Base-by-base conservation (phyloP, 2,888 invertebrate species). In the Napeogenes sylphis region DNA sequence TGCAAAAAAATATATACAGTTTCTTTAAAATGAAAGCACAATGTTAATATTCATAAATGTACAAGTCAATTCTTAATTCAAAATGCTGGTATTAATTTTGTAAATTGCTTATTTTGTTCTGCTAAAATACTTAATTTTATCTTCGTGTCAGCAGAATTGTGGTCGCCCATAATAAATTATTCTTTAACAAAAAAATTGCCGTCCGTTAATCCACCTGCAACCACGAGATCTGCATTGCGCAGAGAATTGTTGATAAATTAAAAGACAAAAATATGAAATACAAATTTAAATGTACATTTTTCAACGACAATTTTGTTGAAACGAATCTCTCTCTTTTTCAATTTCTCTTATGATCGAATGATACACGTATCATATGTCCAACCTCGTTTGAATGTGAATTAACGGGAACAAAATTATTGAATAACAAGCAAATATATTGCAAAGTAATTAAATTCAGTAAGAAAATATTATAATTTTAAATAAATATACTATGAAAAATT, bases 171-270 rank as follows among this genome's bases (percentile, higher is more conserved):
- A 61, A 63, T 67, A 67, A 64, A 64, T 64, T 59, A 62, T 67
- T 62, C 56, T 58, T 58, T 56, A 67, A 64, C 64, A 66, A 64
- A 66, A 21, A 66, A 64, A 55, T 47, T 21, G 47, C 60, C 53
- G 61, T 61, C 60, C 61, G 58, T 56, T 63, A 65, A 67, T 67
- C 65, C 65, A 67, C 67, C 65, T 67, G 67, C 67, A 67, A 61
- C 65, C 62, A 58, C 62, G 47, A 56, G 56, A 60, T 63, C 67
- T 67, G 67, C 67, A 67, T 30, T 67, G 67, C 67, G 62, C 62
- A 42, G 51, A 56, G 51, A 45, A 56, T 54, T 42, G 56, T 56
- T 66, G 66, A 66, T 66, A 65, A 62, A 65, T 66, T 61, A 59
- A 63, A 61, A 63, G 35, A 53, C 57, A 45, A 66, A 64, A 63